phyloP scores from a whole-genome alignment of 2,888 invertebrate genomes.

The Apodemia mormo region DNA sequence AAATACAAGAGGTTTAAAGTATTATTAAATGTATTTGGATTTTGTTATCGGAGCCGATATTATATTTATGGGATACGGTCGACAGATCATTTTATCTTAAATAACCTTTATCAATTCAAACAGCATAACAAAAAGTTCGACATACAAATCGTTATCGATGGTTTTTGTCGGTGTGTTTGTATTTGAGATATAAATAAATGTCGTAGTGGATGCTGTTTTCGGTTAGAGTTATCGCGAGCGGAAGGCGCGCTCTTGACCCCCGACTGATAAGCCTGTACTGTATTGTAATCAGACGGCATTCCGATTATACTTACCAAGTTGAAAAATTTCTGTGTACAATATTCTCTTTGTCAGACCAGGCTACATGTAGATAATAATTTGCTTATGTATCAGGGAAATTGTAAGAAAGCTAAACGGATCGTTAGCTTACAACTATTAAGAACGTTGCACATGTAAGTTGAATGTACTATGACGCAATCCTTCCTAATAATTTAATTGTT shows the following conservation, averaged over 20 bases:
- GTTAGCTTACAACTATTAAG: too few species aligned
- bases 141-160: constrained; percentile 45
- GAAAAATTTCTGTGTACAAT: neutral
- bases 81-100: constrained; percentile 29
- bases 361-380: too few species aligned
- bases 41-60: neutral
- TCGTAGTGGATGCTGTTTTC: constrained; percentile 64
- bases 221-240: constrained; percentile 56
- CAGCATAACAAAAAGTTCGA: constrained; percentile 48
- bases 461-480: too few species aligned
- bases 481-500: too few species aligned
- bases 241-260: constrained; percentile 78
- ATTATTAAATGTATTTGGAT: neutral
- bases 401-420: too few species aligned
- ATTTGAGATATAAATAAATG: constrained; percentile 52
- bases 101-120: constrained; percentile 52
- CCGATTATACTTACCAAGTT: neutral
- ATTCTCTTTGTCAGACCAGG: too few species aligned
- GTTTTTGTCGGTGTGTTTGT: constrained; percentile 44
- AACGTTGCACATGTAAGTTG: too few species aligned
- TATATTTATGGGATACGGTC: constrained; percentile 20
- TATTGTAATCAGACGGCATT: constrained; percentile 3
- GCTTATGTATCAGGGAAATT: too few species aligned
- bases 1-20: constrained; percentile 1
- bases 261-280: constrained; percentile 51